Base-by-base conservation (phyloP, 2,113 vertebrate genomes). In the Myotis lucifugus region DNA sequence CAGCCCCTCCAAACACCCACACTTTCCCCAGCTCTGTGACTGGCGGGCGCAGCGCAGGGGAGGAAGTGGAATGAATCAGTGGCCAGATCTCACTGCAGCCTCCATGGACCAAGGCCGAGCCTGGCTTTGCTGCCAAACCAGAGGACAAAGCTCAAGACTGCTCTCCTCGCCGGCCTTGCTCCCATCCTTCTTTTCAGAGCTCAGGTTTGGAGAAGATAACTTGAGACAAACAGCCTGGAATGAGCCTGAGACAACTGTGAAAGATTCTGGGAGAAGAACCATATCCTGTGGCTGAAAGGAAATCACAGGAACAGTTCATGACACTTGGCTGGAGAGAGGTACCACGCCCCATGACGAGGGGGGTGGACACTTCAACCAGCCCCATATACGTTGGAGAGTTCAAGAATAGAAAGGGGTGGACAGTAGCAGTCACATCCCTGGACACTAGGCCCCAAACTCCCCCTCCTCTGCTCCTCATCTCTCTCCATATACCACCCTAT, bases 1-100 rank as follows among this genome's bases (percentile, higher is more conserved):
- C 74, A 73, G 74, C 52, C 84, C 97, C 95, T 93, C 54, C 37
- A 96, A 91, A 96, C 93, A 76, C 93, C 89, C 94, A 88, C 95
- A 92, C 79, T 81, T 70, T 70, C 88, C 94, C 85, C n/a, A 67
- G 83, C 37, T 59, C 64, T 0, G 0, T 17, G 90, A 96, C 87
- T 56, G 52, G 91, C 25, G 27, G 73, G 42, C n/a, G 66, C 1
- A 61, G 74, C 1, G 2, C 73, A 54, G 48, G 59, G 92, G 90
- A 87, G 85, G 94, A 84, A 95, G 79, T 9, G 1, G 72, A 42
- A 42, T 0, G 25, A 19, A 56, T 8, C 0, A 3, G 90, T 40
- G 77, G 94, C 76, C 79, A 52, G 91, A 72, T 88, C 78, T 64
- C 46, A 17, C 10, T 56, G 67, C 48, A 64, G 90, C 42, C 69